These are phyloP conservation scores for Neocrepidodera transversa DNA, from an alignment of 2,888 invertebrate genomes.

Conservation along the genomic window DNA sequence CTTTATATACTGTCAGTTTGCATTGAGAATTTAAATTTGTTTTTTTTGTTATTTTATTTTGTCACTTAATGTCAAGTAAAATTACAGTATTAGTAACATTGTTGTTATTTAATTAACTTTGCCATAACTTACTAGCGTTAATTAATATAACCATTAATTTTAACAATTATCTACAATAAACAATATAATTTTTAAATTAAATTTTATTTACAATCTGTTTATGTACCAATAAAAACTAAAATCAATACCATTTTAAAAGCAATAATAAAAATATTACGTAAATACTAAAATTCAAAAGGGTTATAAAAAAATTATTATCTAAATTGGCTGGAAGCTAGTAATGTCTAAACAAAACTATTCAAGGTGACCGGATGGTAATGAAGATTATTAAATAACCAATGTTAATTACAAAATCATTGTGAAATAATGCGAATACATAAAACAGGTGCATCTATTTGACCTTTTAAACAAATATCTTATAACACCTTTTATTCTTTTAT, in stretches of 20 bases:
- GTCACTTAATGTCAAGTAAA: no score
- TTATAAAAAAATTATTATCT: neutral
- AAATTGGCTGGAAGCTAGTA: neutral
- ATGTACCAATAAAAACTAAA: neutral
- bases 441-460: slow-evolving; percentile 9
- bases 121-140: no score
- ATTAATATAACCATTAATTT: no score
- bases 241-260: neutral
- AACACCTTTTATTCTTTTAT: neutral
- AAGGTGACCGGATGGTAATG: slow-evolving; percentile 36
- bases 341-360: slow-evolving; percentile 22
- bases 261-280: neutral
- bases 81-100: no score
- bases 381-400: slow-evolving; percentile 22
- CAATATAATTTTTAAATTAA: no score
- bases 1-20: no score
- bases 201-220: no score
- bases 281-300: neutral
- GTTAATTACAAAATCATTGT: slow-evolving; percentile 17
- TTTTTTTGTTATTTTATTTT: no score
- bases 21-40: no score
- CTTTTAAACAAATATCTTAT: neutral
- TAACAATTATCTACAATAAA: no score
- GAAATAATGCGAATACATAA: neutral
- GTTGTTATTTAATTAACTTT: no score